phyloP scores from a whole-genome alignment of 1,140 invertebrate species.

The Oncopeltus fasciatus region DNA sequence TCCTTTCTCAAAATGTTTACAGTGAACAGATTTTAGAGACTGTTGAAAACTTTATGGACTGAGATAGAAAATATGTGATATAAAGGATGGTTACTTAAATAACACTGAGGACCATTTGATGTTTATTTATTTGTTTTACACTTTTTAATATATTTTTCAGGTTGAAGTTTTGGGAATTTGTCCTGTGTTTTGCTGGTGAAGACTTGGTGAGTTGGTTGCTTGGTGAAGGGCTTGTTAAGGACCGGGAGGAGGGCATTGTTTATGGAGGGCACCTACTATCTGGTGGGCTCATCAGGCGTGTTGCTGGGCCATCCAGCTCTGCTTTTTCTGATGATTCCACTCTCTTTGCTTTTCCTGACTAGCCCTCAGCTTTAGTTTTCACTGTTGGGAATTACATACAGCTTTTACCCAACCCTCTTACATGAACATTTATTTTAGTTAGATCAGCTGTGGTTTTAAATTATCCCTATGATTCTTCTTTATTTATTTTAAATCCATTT shows the following conservation, averaged over 20 bases:
- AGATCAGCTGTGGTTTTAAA: no score
- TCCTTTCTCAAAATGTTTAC: no score
- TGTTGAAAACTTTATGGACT: not conserved
- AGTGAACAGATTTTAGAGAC: not conserved
- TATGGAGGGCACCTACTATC: conserved; percentile 73
- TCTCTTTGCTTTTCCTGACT: conserved; percentile 12
- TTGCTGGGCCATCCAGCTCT: conserved; percentile 48
- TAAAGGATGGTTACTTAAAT: no score
- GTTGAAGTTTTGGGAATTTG: conserved; percentile 56
- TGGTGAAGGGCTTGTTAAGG: conserved; percentile 55
- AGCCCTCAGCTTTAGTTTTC: not conserved
- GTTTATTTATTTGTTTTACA: no score
- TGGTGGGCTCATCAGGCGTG: conserved; percentile 67
- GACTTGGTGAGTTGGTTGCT: conserved; percentile 78
- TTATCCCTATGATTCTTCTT: no score
- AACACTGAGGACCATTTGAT: no score
- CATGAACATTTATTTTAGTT: no score
- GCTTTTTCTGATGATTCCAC: conserved; percentile 42
- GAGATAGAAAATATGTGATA: not conserved
- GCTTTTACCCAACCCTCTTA: not conserved
- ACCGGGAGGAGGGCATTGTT: conserved; percentile 56
- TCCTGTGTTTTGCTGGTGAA: conserved; percentile 64
- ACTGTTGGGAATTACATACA: not conserved
- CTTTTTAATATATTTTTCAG: conserved; percentile 33
- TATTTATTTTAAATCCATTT: no score